phyloP scores from a whole-genome alignment of 2,888 invertebrate species.

The Tetramorium bicarinatum region DNA sequence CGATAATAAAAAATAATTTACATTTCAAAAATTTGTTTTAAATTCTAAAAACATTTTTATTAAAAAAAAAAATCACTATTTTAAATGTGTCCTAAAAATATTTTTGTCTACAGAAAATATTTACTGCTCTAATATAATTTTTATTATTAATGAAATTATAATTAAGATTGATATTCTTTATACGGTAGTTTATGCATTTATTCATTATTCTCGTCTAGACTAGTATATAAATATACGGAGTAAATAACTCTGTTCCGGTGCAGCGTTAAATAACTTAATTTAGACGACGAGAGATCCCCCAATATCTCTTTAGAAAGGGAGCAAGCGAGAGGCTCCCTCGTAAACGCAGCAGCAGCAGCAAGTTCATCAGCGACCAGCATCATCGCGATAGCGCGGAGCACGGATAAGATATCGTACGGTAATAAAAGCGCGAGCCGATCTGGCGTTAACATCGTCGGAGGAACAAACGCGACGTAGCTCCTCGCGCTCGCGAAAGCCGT shows the following conservation, averaged over 20 bases:
- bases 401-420: slow-evolving; percentile 42
- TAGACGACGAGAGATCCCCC: slow-evolving; percentile 17
- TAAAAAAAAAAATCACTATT: neutral
- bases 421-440: slow-evolving; percentile 55
- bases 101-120: neutral
- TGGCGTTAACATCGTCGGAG: slow-evolving; percentile 49
- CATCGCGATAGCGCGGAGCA: slow-evolving; percentile 43
- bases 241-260: neutral
- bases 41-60: neutral
- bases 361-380: slow-evolving; percentile 31
- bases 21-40: neutral
- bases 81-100: neutral
- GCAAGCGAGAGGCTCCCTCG: neutral
- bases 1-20: neutral
- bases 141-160: slow-evolving; percentile 15
- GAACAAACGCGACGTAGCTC: slow-evolving; percentile 39
- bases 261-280: slow-evolving; percentile 43
- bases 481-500: slow-evolving; percentile 29
- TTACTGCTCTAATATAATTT: neutral
- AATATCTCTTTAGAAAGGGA: neutral
- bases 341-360: slow-evolving; percentile 38
- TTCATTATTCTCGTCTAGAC: neutral
- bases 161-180: neutral
- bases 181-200: neutral
- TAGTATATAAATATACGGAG: neutral